Base-by-base conservation (phyloP, 2,888 invertebrate species). In the Leptinotarsa tumamoca region DNA sequence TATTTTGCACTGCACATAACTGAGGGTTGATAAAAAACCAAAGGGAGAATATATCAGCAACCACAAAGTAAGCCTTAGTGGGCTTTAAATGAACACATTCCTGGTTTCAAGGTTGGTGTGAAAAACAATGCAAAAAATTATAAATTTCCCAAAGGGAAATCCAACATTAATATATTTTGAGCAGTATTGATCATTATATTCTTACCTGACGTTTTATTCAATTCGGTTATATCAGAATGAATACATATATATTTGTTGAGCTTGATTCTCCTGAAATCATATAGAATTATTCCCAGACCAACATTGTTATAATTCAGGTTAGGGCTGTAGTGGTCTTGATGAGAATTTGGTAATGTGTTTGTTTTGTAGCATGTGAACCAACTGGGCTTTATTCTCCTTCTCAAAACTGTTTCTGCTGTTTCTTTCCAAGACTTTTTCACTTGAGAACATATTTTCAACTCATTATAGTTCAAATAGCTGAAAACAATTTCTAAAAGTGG, bases 401-500 rank as follows among this genome's bases (percentile, higher is more conserved):
- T 71, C 52, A 86, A 70, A 66, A 81, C 78, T 66, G 73, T 80
- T 15, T 80, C 75, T 10, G 84, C 85, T n/a, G 80, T 78, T 50
- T 80, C 80, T 73, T 80, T 80, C 87, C 87, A 87, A n/a, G 81
- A 78, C 50, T 78, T 73, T 71, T 83, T 85, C 18, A 87, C 84
- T 75, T 80, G 43, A 43, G 80, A 73, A 63, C 83, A 85, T 13
- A 70, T 79, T 80, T 81, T 80, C 71, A 87, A 78, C 63, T 85
- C 85, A 50, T 82, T 78, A 71, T 79, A 84, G 67, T 83, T 79
- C 67, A 87, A 75, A 78, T 84, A 86, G 67, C 79, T 79, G 71
- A 87, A 85, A 49, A 87, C 78, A 15, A 85, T 80, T 66, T 85
- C 83, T 68, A 86, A 71, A 66, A 87, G 74, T 7, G 86, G 87